Percentiles rank a stretch among this genome's conserved stretches.
Conservation (phyloP, 2,797 vertebrate genomes). For the Enoplosus armatus region DNA sequence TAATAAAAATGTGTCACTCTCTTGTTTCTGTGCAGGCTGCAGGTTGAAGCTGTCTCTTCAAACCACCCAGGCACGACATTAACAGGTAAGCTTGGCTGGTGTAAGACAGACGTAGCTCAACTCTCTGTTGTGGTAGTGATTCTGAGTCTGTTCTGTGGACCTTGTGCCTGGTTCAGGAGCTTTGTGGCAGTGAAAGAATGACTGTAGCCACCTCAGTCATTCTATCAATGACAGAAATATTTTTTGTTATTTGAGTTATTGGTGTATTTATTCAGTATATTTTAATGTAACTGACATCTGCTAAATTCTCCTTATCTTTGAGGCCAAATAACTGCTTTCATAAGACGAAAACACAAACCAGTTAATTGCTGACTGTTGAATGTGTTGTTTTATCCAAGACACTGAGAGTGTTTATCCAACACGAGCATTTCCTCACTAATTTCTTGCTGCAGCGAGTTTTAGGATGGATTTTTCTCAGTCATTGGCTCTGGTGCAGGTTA, state of each 20-base stretch:
- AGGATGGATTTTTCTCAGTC: neutral
- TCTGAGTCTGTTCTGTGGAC: neutral
- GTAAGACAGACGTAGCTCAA: neutral
- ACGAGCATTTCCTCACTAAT: too few relatives aligned
- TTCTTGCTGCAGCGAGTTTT: neutral
- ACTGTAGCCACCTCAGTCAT: too few relatives aligned
- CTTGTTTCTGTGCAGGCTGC: constrained; percentile 56
- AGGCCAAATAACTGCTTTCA: neutral
- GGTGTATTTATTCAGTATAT: neutral
- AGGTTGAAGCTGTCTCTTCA: constrained; percentile 13
- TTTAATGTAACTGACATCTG: neutral
- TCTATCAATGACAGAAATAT: neutral
- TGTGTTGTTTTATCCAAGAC: neutral
- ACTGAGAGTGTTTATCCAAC: neutral
- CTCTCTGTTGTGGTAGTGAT: neutral
- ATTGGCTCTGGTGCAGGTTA: neutral
- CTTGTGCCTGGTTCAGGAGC: too few relatives aligned
- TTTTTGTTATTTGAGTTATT: neutral
- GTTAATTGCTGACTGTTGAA: neutral
- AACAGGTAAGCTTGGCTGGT: constrained; percentile 41
- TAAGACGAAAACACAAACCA: neutral
- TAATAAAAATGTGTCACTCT: neutral
- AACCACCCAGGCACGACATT: constrained; percentile 22
- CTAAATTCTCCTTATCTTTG: neutral
- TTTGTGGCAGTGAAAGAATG: too few relatives aligned